Conservation (phyloP, 2,797 vertebrate genomes). For the Crax fasciolata region DNA sequence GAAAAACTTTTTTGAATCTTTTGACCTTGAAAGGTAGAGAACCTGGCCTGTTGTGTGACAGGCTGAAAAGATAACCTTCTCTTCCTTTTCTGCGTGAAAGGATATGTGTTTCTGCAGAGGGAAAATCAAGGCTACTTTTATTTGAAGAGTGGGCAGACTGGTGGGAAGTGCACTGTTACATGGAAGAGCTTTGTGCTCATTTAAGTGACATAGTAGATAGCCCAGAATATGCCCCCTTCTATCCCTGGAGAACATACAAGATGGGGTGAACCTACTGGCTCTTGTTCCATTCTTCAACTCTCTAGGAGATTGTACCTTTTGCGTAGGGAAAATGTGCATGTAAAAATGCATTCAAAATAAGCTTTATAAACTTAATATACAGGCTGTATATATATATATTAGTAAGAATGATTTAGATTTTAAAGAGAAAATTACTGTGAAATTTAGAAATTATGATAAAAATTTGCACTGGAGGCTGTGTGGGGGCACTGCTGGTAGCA, state of each 20-base stretch:
- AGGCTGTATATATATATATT: background rate
- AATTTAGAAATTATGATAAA: background rate
- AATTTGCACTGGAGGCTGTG: background rate
- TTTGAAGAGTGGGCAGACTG: background rate
- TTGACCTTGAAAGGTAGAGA: slow-evolving; percentile 31
- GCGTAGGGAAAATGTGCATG: background rate
- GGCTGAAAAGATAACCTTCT: background rate
- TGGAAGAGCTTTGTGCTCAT: fast-evolving
- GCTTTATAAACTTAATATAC: background rate
- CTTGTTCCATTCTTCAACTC: fast-evolving
- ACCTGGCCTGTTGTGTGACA: background rate
- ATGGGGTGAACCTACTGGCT: background rate
- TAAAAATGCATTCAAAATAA: background rate
- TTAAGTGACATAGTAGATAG: background rate
- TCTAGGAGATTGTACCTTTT: background rate
- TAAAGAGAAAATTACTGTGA: background rate
- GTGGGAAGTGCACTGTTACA: background rate
- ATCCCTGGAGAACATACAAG: background rate
- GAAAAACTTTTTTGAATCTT: background rate
- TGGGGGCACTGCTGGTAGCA: background rate
- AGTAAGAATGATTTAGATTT: background rate
- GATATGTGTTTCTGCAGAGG: background rate
- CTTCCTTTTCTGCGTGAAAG: background rate
- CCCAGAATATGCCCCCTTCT: background rate
- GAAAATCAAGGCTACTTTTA: background rate